Evolutionary conservation across 1,140 invertebrate genomes (phyloP).

Genomic region (Drosophila mojavensis): DNA sequence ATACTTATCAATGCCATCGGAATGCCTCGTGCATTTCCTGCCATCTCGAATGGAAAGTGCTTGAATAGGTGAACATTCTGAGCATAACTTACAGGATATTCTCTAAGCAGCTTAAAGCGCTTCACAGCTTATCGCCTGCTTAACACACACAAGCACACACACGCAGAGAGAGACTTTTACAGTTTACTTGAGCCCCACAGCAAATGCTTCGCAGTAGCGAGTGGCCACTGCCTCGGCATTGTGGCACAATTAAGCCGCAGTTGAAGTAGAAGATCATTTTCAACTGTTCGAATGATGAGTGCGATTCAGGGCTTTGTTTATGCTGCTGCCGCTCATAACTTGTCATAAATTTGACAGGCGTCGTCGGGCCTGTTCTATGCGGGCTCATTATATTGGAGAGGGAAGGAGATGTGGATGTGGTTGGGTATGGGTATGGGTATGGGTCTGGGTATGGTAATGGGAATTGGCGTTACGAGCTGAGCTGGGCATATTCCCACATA

Average conservation of each 20-base stretch:
- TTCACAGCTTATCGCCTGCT: conserved; percentile 68
- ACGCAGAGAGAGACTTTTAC: not conserved
- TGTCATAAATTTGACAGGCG: conserved; percentile 78
- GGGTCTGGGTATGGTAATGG: conserved; percentile 13
- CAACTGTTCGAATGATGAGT: conserved; percentile 52
- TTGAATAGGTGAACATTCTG: conserved; percentile 15
- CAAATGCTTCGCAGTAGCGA: no score
- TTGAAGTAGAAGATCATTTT: conserved; percentile 37
- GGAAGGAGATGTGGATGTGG: not conserved
- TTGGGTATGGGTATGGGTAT: conserved; percentile 13
- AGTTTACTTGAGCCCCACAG: not conserved
- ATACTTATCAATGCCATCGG: no score
- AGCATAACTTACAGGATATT: conserved; percentile 44
- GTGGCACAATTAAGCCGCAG: conserved; percentile 40
- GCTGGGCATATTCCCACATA: conserved; percentile 62
- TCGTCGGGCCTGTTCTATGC: conserved; percentile 38
- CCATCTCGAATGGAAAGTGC: conserved; percentile 15
- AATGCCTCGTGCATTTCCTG: not conserved
- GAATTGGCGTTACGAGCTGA: conserved; percentile 1
- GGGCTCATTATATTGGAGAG: conserved; percentile 55
- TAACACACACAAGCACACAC: not conserved
- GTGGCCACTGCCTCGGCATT: not conserved
- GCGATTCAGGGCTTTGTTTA: conserved; percentile 62
- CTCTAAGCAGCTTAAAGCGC: conserved; percentile 67
- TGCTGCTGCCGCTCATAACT: conserved; percentile 77